Base-by-base conservation (phyloP, 2,797 vertebrate species). In the Sternarchorhynchus goeldii region DNA sequence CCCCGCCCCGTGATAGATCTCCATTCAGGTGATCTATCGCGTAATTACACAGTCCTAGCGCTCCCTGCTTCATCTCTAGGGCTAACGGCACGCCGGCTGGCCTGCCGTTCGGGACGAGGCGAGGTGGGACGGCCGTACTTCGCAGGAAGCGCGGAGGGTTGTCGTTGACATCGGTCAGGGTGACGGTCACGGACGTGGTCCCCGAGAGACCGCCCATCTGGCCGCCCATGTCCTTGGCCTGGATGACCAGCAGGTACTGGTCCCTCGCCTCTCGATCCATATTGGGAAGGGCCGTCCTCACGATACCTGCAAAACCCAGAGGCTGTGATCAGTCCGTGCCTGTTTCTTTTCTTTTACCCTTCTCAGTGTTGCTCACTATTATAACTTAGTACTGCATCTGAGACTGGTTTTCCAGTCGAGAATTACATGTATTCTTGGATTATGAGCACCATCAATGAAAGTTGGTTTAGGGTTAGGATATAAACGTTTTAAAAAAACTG, bases 221-320 rank as follows among this genome's bases (percentile, higher is more conserved):
- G 73, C 96, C 96, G 81, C 96, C 94, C 96, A 98, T 97, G 90
- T 98, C 96, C 86, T 96, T 96, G 83, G 96, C 96, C 86, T 97
- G 95, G 84, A 98, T 93, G 60, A 98, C 94, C 78, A 98, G 87
- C 71, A 96, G 89, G 83, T 95, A 97, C 71, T 91, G 94, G 79
- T 97, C 96, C 86, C 91, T 93, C 60, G 92, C 90, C 89, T 98
- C 96, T 76, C 96, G 93, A 83, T 98, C 96, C 95, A 98, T 94
- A 83, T 95, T 95, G 0, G 96, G 93, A 68, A 96, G 93, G 59
- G 96, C 95, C 10, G 96, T 98, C 84, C 94, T 93, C 87, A 97
- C 94, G 79, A 98, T 90, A 83, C 96, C 96, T 97, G 88, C 59
- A 77, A 25, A 69, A 85, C 84, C 72, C 58, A 50, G 18, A 6